Base-by-base conservation (phyloP, 2,888 invertebrate species). In the Hyalella azteca region DNA sequence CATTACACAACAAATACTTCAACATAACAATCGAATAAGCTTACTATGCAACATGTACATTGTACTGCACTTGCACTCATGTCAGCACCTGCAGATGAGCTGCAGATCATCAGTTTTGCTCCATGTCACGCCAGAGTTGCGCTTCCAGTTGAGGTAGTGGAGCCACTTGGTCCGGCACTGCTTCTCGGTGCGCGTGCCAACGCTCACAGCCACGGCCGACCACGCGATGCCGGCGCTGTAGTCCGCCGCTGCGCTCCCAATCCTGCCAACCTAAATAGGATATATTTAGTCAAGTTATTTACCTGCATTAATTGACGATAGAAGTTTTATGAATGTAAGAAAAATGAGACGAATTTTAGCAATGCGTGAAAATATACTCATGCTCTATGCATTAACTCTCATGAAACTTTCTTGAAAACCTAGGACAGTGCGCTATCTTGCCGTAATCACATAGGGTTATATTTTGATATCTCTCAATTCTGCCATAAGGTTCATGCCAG, bases 111-210 rank as follows among this genome's bases (percentile, higher is more conserved):
- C 89, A 36, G 88, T 87, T 45, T 88, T 85, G 3, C 88, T 88
- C 89, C 89, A 89, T 59, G 88, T 88, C 9, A 87, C 86, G 1
- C 89, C 89, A 11, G 89, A 89, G 76, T 87, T 87, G 84, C 88
- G 87, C 82, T 89, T 89, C 89, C 89, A 89, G 86, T 89, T 89
- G 59, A 89, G 87, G 83, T 88, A 89, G 85, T 89, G 89, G 32
- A 89, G 87, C 89, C 89, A 89, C 85, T 89, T 89, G n/a, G 89
- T 89, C 11, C 89, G 86, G 85, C 89, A 89, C 86, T 89, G 89
- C 82, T 89, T 89, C 85, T 89, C 89, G 11, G 89, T 88, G 45
- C 89, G 85, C 3, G 89, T 88, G 9, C 86, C 87, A 5, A 89
- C 89, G n/a, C 79, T 60, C 11, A 60, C 60, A 13, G 82, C 40